Base-by-base conservation (phyloP, 2,797 vertebrate species). In the Sebastes trivittatus region DNA sequence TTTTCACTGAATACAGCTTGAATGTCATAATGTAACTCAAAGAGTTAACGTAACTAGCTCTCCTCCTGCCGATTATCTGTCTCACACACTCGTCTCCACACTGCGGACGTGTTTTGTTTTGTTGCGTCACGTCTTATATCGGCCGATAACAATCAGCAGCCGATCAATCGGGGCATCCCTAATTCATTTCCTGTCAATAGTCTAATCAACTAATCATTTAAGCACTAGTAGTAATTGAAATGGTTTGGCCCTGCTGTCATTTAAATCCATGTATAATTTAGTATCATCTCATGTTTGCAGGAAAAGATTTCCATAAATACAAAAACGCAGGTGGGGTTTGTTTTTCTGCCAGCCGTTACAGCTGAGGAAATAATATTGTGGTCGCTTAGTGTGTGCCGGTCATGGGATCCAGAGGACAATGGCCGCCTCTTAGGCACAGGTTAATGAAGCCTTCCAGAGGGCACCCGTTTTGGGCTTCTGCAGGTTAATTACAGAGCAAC, bases 401-500 rank as follows among this genome's bases (percentile, higher is more conserved):
- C 82, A 81, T 6, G 8, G 70, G 75, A 82, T 72, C 80, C 49
- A 77, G 78, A 89, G 88, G 85, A 92, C 87, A 88, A 89, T 81
- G 80, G 80, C 67, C 3, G 34, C 84, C 83, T 78, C 82, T 89
- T 82, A 83, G 86, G 82, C 81, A 60, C 81, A 86, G 94, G 91
- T 93, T 95, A 95, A 94, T 94, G 90, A 92, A 86, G 83, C 77
- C 91, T 85, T 88, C 91, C 73, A 82, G 76, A 72, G 86, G 89
- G 72, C 65, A 6, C 58, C 77, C 67, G 18, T 77, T 91, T 84
- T 75, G 86, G 85, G 83, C 77, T 81, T 72, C 52, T 1, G 32
- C 81, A 85, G 93, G 93, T 93, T 95, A 95, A 94, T 95, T 93
- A 92, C 90, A 87, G 81, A 78, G 85, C 81, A 83, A 63, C 83